Base-by-base conservation (phyloP, 2,797 vertebrate genomes). In the Pitangus sulphuratus region DNA sequence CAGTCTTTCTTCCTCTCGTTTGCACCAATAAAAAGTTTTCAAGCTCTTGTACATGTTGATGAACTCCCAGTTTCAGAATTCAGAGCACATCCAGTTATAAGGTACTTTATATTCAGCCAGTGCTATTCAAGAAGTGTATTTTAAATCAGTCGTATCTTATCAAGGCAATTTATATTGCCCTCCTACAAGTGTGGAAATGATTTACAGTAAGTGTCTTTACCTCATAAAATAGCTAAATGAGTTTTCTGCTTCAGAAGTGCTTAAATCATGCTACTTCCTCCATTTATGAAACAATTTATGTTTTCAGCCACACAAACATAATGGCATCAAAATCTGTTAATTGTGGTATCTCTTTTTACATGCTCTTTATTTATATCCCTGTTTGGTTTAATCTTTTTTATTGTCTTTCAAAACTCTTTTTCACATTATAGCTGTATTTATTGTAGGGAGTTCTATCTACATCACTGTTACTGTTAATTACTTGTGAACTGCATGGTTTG, bases 171-270 rank as follows among this genome's bases (percentile, higher is more conserved):
- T 98, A 97, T 98, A 97, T 95, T 96, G 64, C 87, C 90, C 93
- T 97, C 96, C 97, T 96, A 97, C 93, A 97, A 97, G 93, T 92
- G 71, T 94, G 95, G 68, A 84, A 92, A 96, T 97, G 96, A 98
- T 98, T 98, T 98, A 98, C 86, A 91, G 87, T 92, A 91, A 97
- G 85, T 95, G 93, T 93, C 97, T 97, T 96, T 97, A 96, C 93
- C 96, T 97, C 97, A 95, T 98, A 98, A 98, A 98, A 97, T 51
- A 97, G 82, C 89, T 97, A 98, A 98, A 98, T 96, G 95, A 98
- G 98, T 96, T 98, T 98, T 96, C 96, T 96, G 91, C 92, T 96
- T 97, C 95, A 95, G 96, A 97, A 97, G 96, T 98, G 86, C 79
- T 97, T 98, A 98, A 98, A 97, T 97, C 96, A 95, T 79, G 6